Percentiles rank a stretch among this genome's conserved stretches.
Evolutionary conservation across 2,113 vertebrate species (phyloP).

Genomic region (Melanocharis versteri): DNA sequence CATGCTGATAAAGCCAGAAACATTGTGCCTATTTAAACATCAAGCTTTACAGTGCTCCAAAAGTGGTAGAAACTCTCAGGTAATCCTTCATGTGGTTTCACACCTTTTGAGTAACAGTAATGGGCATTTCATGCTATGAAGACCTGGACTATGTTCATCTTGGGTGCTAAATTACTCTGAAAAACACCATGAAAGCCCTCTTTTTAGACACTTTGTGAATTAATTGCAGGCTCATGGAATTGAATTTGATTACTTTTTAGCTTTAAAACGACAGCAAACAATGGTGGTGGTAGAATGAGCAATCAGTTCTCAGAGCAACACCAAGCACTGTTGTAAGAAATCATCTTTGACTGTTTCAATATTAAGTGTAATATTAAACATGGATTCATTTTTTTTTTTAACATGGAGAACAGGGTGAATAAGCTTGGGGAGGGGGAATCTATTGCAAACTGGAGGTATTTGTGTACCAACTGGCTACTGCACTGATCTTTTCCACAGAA

Average conservation of each 20-base stretch:
- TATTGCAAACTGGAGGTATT: not conserved
- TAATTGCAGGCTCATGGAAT: not conserved
- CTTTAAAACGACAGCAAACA: not conserved
- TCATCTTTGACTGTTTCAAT: not conserved
- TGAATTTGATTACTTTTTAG: not conserved
- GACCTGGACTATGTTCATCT: not conserved
- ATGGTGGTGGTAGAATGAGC: not conserved
- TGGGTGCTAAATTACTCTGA: not conserved
- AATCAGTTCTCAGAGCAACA: not conserved
- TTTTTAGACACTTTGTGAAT: not conserved
- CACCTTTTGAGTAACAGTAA: not conserved
- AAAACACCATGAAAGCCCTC: not conserved
- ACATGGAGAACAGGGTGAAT: not conserved
- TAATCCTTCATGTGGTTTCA: not conserved
- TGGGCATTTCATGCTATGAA: not conserved
- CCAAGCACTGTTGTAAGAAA: not conserved
- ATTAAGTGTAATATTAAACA: not conserved
- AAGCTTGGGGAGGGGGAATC: not conserved
- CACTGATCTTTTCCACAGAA: conserved; percentile 8
- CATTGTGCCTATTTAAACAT: not conserved
- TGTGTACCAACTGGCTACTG: not conserved
- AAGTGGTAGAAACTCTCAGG: not conserved
- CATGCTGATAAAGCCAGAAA: not conserved
- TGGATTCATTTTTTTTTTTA: not conserved
- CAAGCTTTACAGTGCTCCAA: not conserved